Evolutionary conservation across 2,888 invertebrate species (phyloP), one percentile per base, ranked within the genome.

Genomic region (Sarcophaga subvicina): DNA sequence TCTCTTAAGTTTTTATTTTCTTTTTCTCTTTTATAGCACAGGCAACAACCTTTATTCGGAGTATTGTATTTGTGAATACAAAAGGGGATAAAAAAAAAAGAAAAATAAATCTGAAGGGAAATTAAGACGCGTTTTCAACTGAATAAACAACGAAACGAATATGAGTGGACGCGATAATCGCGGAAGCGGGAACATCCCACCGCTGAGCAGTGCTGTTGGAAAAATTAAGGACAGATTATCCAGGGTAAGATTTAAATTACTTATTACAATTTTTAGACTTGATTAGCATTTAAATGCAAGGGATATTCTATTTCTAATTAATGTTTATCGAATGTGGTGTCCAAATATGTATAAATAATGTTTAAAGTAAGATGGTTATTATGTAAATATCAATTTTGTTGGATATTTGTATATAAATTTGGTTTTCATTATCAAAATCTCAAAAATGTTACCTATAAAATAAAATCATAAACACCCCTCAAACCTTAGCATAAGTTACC

Each of bases 101-200:
- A 20, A 75, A 60, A 14, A 70, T 10, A 69, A 59, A 62, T 27
- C 63, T 5, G 5, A 54, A 17, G 12, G 17, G 14, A 54, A 54
- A 17, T 54, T 14, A 54, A 54, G 54, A 14, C 12, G 54, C 54
- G 54, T 12, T 5, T 0, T 0, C 17, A 54, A 54, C 54, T 54
- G 12, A 54, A 54, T 20, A 69, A 22, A 64, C 25, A 22, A 71
- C 62, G 54, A 54, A 79, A 22, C 6, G 11, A 72, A 70, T 90
- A 93, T 93, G 93, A 93, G 93, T 90, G 93, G 93, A 90, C 91
- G 92, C 80, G 93, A 93, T 85, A 92, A 91, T 89, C 91, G 92
- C 86, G 91, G 91, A 84, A 91, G 90, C 89, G 91, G 91, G 87
- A 87, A 89, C 66, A 60, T 76, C 59, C 92, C 91, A 85, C 92